Conservation (phyloP, 2,888 invertebrate genomes). For the Lordiphosa andalusiaca region DNA sequence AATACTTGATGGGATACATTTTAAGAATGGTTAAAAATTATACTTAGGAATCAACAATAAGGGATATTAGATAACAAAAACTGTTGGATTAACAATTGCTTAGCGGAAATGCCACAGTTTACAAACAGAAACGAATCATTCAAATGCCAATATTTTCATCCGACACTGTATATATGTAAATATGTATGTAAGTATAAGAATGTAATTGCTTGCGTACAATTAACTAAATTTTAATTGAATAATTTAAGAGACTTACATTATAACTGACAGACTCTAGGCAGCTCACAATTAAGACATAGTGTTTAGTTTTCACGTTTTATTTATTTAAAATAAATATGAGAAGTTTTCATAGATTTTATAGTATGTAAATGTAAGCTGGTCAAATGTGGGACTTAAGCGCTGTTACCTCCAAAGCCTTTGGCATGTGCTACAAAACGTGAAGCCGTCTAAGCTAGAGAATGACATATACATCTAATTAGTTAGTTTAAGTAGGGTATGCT, state of each 20-base stretch:
- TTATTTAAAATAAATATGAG: constrained; percentile 60
- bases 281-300: constrained; percentile 56
- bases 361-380: constrained; percentile 41
- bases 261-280: constrained; percentile 26
- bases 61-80: too few species aligned
- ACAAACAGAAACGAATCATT: too few species aligned
- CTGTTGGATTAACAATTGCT: too few species aligned
- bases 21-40: too few species aligned
- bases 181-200: too few species aligned
- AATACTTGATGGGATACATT: too few species aligned
- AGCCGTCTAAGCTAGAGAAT: constrained; percentile 16
- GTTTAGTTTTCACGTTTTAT: constrained; percentile 53
- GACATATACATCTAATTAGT: constrained; percentile 28
- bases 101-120: too few species aligned
- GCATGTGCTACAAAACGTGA: constrained; percentile 30
- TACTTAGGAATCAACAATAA: too few species aligned
- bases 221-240: constrained; percentile 38
- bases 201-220: constrained; percentile 23
- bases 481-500: constrained; percentile 29
- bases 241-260: constrained; percentile 55
- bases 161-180: too few species aligned
- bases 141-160: too few species aligned
- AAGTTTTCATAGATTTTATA: constrained; percentile 24
- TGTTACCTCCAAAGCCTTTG: constrained; percentile 25
- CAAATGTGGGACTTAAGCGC: constrained; percentile 35